Percentiles rank a stretch among this genome's conserved stretches.
Evolutionary conservation across 2,113 vertebrate genomes (phyloP).

Genomic region (Vireo altiloquus): DNA sequence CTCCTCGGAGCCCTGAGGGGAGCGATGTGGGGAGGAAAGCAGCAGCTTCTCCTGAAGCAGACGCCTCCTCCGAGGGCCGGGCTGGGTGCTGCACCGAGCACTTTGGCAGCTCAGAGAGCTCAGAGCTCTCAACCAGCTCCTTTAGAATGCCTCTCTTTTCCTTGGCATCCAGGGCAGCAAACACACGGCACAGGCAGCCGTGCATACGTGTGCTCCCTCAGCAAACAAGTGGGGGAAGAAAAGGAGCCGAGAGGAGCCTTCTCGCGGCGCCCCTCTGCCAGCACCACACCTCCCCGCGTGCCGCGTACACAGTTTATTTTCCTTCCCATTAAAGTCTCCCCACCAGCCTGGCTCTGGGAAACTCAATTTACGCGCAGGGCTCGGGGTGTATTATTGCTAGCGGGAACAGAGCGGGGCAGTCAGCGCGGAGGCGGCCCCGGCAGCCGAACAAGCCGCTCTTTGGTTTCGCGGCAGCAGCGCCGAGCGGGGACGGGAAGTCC

Average conservation of each 20-base stretch:
- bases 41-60: not conserved
- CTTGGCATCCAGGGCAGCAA: not conserved
- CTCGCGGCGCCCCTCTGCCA: not conserved
- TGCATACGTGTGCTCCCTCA: constrained; percentile 2
- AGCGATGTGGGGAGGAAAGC: fast-evolving
- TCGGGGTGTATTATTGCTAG: constrained; percentile 53
- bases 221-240: not conserved
- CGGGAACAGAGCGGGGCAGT: constrained; percentile 61
- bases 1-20: not conserved
- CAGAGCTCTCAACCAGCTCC: not conserved
- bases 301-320: constrained; percentile 64
- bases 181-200: not conserved
- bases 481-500: constrained; percentile 76
- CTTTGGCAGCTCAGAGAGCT: not conserved
- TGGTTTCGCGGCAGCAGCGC: constrained; percentile 58
- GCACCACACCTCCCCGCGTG: constrained; percentile 23
- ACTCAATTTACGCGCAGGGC: constrained; percentile 57
- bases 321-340: constrained; percentile 60
- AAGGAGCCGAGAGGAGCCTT: not conserved
- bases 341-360: constrained; percentile 45
- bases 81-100: not conserved
- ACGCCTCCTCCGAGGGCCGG: not conserved
- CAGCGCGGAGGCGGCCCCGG: constrained; percentile 36
- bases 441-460: constrained; percentile 64
- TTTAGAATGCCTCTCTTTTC: not conserved